Conservation (phyloP, 2,888 invertebrate genomes). For the Frankliniella fusca region DNA sequence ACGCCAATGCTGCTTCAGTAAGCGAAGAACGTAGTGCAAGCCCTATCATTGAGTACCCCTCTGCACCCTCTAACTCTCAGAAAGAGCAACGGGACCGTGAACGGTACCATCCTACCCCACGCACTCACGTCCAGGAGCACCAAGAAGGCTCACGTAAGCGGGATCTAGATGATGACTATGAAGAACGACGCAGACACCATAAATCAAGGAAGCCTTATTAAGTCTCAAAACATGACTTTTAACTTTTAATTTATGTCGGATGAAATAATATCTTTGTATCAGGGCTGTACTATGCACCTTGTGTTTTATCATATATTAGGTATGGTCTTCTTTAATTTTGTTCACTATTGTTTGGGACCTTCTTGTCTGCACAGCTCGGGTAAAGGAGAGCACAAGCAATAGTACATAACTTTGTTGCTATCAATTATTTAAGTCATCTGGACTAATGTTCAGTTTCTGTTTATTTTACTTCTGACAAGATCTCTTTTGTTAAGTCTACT, state of each 20-base stretch:
- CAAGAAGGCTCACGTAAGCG: background rate
- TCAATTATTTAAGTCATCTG: conserved; percentile 27
- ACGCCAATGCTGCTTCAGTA: background rate
- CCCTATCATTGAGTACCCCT: conserved; percentile 13
- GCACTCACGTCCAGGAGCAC: background rate
- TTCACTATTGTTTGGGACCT: background rate
- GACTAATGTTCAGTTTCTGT: background rate
- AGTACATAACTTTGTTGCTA: background rate
- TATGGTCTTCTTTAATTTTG: background rate
- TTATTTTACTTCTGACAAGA: background rate
- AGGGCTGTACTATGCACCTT: background rate
- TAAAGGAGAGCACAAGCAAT: background rate
- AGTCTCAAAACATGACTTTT: background rate
- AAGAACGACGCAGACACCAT: background rate
- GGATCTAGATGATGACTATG: background rate
- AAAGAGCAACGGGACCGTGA: background rate
- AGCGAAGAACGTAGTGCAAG: background rate
- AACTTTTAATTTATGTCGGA: background rate
- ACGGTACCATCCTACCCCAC: background rate
- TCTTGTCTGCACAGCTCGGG: background rate
- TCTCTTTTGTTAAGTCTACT: background rate
- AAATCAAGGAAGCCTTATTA: conserved; percentile 19
- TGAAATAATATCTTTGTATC: background rate
- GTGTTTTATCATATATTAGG: background rate
- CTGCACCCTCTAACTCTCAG: background rate